A percentile compares a stretch with the other conserved stretches of the same genome.
Evolutionary conservation across 2,113 vertebrate genomes (phyloP).

Genomic region (Mobula birostris): DNA sequence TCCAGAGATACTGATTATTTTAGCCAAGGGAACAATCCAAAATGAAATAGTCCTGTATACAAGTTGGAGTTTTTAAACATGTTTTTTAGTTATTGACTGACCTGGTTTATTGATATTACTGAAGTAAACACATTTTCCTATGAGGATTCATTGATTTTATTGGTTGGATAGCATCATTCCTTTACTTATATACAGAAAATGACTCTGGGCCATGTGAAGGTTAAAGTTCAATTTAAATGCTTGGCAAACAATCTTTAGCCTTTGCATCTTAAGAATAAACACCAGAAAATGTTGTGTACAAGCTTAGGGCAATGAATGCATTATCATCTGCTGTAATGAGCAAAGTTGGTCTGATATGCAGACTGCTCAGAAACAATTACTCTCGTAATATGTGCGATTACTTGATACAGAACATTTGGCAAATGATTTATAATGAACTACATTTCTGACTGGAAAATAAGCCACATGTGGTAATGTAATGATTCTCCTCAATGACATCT

Average conservation of each 20-base stretch:
- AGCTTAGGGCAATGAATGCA: not conserved
- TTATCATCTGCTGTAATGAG: not conserved
- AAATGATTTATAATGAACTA: not conserved
- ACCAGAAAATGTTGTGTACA: not conserved
- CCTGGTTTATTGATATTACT: too few relatives aligned
- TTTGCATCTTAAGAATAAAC: not conserved
- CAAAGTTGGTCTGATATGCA: not conserved
- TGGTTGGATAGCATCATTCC: too few relatives aligned
- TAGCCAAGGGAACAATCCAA: too few relatives aligned
- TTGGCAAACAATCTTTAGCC: not conserved
- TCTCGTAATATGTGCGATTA: not conserved
- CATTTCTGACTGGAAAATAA: not conserved
- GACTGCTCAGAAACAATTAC: not conserved
- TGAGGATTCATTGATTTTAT: too few relatives aligned
- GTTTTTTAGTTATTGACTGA: too few relatives aligned
- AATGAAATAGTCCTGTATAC: too few relatives aligned
- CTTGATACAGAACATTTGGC: not conserved
- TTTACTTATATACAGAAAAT: not conserved
- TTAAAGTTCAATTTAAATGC: not conserved
- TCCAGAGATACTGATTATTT: too few relatives aligned
- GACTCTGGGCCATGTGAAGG: not conserved
- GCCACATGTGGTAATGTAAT: too few relatives aligned
- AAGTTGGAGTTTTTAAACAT: too few relatives aligned
- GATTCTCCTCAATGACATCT: too few relatives aligned
- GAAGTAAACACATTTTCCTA: too few relatives aligned